Base-by-base conservation (phyloP, 2,797 vertebrate genomes). In the Myotis daubentonii region DNA sequence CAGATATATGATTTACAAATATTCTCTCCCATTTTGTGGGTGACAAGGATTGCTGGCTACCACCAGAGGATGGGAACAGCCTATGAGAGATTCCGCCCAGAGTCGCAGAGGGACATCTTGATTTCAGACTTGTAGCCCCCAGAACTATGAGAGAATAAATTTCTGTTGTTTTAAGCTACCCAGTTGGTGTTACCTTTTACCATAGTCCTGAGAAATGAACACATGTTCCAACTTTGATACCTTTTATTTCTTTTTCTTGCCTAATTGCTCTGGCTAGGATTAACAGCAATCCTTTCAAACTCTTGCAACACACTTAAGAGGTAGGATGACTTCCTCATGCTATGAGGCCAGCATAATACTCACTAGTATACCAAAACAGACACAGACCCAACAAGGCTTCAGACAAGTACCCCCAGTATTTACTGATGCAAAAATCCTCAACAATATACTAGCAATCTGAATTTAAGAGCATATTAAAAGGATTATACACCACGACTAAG, bases 171-270 rank as follows among this genome's bases (percentile, higher is more conserved):
- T 70, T 19, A 87, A 70, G 76, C 8, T 22, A 87, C 20, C 3
- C 25, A 17, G 20, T 47, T 47, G 76, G 47, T 57, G 57, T 78
- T 55, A 65, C 12, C 30, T 55, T 80, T 72, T 41, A 55, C 4
- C 19, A 44, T 33, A 70, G 15, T 9, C 22, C 22, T 30, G 72
- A 60, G 33, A 93, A 75, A 44, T 23, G 68, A 68, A 20, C 0
- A 6, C 36, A 76, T 28, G 6, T 38, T 93, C 51, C 5, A 65
- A 65, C 70, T 65, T 79, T 60, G 4, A 65, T 55, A 70, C 13
- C 53, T 87, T 81, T 87, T 53, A 80, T 47, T 36, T 75, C n/a
- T 68, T 76, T 90, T 74, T 91, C 82, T 57, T 81, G 36, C 75
- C 47, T 55, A 57, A 72, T 86, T 81, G 20, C 7, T 80, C 30